Evolutionary conservation across 2,113 vertebrate species (phyloP).

Genomic region (Hippocampus zosterae): DNA sequence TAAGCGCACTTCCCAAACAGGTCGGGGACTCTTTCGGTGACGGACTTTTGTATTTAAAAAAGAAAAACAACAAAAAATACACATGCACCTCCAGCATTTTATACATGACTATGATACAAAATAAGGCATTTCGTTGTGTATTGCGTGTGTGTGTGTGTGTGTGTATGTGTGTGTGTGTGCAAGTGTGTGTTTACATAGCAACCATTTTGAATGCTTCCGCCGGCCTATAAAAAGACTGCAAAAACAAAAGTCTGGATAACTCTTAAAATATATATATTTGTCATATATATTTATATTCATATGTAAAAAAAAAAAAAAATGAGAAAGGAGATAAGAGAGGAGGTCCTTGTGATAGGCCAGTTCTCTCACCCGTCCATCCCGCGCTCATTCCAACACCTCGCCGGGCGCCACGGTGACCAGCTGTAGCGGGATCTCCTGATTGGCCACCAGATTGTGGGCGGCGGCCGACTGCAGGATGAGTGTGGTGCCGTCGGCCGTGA

Average conservation of each 20-base stretch:
- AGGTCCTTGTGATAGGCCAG: slow-evolving; percentile 56
- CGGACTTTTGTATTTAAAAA: slow-evolving; percentile 14
- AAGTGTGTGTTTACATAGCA: slow-evolving; percentile 79
- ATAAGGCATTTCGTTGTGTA: slow-evolving; percentile 97
- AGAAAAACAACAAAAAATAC: slow-evolving; percentile 18
- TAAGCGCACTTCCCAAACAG: slow-evolving; percentile 2
- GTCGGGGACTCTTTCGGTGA: neutral
- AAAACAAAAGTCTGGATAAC: slow-evolving; percentile 83
- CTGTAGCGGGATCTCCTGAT: slow-evolving; percentile 97
- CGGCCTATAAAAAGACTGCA: slow-evolving; percentile 99
- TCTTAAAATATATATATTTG: slow-evolving; percentile 81
- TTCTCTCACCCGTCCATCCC: slow-evolving; percentile 46
- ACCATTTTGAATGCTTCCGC: slow-evolving; percentile 87
- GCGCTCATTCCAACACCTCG: slow-evolving; percentile 95
- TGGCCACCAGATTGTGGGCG: slow-evolving; percentile 90
- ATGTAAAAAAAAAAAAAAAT: slow-evolving; percentile 68
- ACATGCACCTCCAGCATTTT: slow-evolving; percentile 99
- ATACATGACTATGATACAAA: slow-evolving; percentile 99
- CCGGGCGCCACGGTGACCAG: slow-evolving; percentile 96
- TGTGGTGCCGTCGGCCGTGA: slow-evolving; percentile 92
- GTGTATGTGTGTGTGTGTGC: slow-evolving; percentile 30
- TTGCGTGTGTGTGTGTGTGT: slow-evolving; percentile 58
- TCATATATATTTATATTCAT: slow-evolving; percentile 79
- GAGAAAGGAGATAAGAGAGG: slow-evolving; percentile 49
- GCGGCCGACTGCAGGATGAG: slow-evolving; percentile 96